Evolutionary conservation across 2,797 vertebrate genomes (phyloP), one percentile per base, ranked within the genome.

Genomic region (Betta splendens): DNA sequence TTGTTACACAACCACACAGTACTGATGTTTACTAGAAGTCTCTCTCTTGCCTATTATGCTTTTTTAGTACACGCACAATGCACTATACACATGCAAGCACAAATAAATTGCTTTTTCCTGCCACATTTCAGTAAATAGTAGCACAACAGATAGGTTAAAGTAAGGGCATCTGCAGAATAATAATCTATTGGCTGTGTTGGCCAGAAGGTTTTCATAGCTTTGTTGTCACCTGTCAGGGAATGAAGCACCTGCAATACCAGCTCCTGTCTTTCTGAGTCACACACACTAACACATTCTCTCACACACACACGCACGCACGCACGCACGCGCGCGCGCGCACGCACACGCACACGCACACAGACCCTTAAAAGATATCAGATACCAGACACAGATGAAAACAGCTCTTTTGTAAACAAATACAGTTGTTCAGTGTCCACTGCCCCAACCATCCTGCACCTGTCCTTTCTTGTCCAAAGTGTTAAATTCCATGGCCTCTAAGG

Each of bases 191-290:
- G 62, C 45, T 74, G 79, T 72, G 88, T 46, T 64, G 70, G 65
- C 83, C 86, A 85, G 79, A 87, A 66, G 86, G 78, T 85, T 81
- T 77, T 66, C 48, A 80, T 77, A 80, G 68, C 59, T 35, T 49
- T 51, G 80, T 53, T 62, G 83, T 85, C 77, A 81, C 77, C 80
- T 84, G 84, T 83, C 86, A 70, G 67, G 74, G 77, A 70, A 75
- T 2, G 21, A 43, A 12, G 52, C 62, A 20, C 83, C 81, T 17
- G 68, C 83, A 62, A 61, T 1, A 72, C 50, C 10, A 53, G 81
- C 84, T 85, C 84, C 83, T 89, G 88, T 75, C 51, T 52, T n/a
- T 37, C 36, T 37, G 47, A 64, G 65, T 50, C 53, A 49, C 57
- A 36, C 8, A 21, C 3, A 23, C 36, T 5, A 28, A 31, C 54